Percentiles rank a stretch among this genome's conserved stretches.
Evolutionary conservation across 1,140 invertebrate species (phyloP).

Genomic region (Propsilocerus akamusi): DNA sequence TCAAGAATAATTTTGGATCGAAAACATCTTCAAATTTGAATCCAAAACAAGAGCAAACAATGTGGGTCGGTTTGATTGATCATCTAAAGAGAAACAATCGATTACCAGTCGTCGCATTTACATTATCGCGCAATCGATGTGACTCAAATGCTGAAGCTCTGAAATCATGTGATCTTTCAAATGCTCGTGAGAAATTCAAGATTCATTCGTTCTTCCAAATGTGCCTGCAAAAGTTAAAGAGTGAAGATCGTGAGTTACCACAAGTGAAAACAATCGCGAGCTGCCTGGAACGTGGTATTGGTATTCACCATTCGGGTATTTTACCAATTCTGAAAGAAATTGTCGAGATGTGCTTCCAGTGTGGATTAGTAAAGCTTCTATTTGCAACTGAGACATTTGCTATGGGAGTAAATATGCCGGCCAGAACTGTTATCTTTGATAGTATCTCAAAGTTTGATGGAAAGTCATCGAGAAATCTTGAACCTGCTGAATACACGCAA

Average conservation of each 20-base stretch:
- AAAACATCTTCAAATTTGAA: constrained; percentile 11
- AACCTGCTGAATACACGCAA: constrained; percentile 87
- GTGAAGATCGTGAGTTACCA: constrained; percentile 68
- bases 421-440: constrained; percentile 92
- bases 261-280: constrained; percentile 65
- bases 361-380: constrained; percentile 71
- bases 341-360: constrained; percentile 91
- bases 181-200: constrained; percentile 54
- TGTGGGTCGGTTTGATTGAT: constrained; percentile 70
- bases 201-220: constrained; percentile 53
- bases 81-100: constrained; percentile 62
- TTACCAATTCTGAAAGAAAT: constrained; percentile 94
- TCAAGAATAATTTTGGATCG: constrained; percentile 3
- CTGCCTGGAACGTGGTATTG: constrained; percentile 74
- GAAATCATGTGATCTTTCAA: constrained; percentile 62
- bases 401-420: constrained; percentile 99
- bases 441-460: constrained; percentile 86
- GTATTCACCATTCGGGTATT: constrained; percentile 94
- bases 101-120: constrained; percentile 86
- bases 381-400: constrained; percentile 99
- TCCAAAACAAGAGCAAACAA: constrained; percentile 53
- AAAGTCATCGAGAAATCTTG: constrained; percentile 45
- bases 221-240: constrained; percentile 66
- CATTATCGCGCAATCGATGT: constrained; percentile 70
- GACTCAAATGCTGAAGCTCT: constrained; percentile 59